Conservation (phyloP, 2,797 vertebrate species). For the Cossypha dichroa region DNA sequence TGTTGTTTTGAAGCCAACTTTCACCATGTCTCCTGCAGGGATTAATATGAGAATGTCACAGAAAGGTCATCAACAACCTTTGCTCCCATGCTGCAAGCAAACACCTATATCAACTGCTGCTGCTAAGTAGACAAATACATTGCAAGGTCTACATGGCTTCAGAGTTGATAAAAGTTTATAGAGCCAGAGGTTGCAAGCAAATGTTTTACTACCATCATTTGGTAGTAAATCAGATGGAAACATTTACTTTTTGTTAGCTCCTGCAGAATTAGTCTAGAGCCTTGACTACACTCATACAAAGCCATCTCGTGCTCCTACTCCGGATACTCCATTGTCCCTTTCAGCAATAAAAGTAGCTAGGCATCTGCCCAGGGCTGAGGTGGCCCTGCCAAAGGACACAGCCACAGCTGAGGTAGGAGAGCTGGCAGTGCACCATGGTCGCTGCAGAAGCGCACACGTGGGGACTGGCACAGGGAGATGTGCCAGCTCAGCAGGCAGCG, state of each 20-base stretch:
- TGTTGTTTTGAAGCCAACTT: not conserved
- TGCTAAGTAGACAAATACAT: not conserved
- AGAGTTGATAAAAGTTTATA: slow-evolving; percentile 15
- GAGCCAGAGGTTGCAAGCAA: not conserved
- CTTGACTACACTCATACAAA: not conserved
- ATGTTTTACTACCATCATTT: not conserved
- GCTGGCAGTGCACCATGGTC: not conserved
- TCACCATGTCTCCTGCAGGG: not conserved
- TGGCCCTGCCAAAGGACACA: not conserved
- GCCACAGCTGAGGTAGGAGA: not conserved
- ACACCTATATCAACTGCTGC: not conserved
- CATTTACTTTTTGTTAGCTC: not conserved
- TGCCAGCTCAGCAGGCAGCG: not conserved
- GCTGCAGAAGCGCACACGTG: fast-evolving
- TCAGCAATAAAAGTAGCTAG: not conserved
- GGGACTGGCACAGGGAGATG: not conserved
- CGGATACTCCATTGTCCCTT: fast-evolving
- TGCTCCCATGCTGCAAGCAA: not conserved
- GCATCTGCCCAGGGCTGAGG: not conserved
- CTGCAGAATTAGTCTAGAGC: not conserved
- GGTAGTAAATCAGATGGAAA: not conserved
- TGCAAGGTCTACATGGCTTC: not conserved
- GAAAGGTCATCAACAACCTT: not conserved
- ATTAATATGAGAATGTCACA: not conserved
- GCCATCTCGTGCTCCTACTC: not conserved